These are phyloP conservation scores for Colistium nudipinnis DNA, from an alignment of 2,113 vertebrate genomes.

Conservation along the genomic window DNA sequence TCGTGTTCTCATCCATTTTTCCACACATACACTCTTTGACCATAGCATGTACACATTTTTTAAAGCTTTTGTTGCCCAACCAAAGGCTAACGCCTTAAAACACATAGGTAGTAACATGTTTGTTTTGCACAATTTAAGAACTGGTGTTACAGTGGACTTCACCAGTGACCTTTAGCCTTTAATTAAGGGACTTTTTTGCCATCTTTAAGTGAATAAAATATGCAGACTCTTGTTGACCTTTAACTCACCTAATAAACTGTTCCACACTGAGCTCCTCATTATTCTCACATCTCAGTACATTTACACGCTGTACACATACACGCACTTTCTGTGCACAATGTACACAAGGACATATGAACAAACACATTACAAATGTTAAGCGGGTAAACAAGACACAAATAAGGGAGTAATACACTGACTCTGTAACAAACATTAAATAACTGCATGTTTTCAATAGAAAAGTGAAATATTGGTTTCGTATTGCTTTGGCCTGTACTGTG, in stretches of 20 bases:
- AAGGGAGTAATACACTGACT: constrained; percentile 47
- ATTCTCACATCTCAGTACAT: constrained; percentile 9
- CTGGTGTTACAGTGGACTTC: background rate
- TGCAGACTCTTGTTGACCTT: constrained; percentile 31
- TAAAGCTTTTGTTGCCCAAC: constrained; percentile 63
- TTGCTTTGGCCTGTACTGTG: constrained; percentile 83
- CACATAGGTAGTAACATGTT: constrained; percentile 47
- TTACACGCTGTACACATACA: background rate
- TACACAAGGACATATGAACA: constrained; percentile 46
- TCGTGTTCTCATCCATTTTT: constrained; percentile 38
- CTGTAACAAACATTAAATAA: constrained; percentile 70
- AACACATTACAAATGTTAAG: constrained; percentile 34
- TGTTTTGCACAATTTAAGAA: constrained; percentile 4
- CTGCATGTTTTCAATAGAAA: constrained; percentile 58
- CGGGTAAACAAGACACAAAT: constrained; percentile 44
- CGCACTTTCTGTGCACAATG: constrained; percentile 11
- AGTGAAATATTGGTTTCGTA: constrained; percentile 61
- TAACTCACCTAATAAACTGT: constrained; percentile 22
- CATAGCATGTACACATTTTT: constrained; percentile 31
- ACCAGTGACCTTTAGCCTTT: constrained; percentile 24
- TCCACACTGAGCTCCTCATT: constrained; percentile 10
- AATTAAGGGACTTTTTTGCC: constrained; percentile 23
- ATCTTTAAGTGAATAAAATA: constrained; percentile 34
- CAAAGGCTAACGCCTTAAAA: constrained; percentile 38
- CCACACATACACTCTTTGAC: constrained; percentile 33